phyloP scores from a whole-genome alignment of 2,797 vertebrate genomes.

The Poecile montanus region DNA sequence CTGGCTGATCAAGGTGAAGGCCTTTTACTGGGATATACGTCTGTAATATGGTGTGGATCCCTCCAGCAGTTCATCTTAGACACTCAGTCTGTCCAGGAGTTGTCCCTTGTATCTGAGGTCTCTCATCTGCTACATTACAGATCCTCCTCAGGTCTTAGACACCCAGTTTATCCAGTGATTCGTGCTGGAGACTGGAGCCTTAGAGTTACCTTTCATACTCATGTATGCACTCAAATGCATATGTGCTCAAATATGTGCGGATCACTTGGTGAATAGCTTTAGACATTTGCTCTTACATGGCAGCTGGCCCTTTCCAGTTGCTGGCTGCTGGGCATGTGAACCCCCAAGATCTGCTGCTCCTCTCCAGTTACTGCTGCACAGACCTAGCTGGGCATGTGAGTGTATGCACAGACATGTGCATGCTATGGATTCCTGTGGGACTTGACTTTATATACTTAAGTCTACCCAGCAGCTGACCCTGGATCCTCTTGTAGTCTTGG shows the following conservation, averaged over 20 bases:
- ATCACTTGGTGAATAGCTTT: not conserved
- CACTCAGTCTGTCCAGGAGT: not conserved
- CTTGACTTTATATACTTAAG: not conserved
- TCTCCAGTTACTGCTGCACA: not conserved
- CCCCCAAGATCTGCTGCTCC: not conserved
- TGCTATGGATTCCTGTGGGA: not conserved
- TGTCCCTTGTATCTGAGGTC: not conserved
- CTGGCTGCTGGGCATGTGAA: not conserved
- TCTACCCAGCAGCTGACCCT: not conserved
- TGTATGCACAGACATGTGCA: accelerated
- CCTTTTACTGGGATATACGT: not conserved
- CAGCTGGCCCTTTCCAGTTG: not conserved
- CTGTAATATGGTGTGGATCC: not conserved
- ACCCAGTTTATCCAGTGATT: not conserved
- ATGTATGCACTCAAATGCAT: not conserved
- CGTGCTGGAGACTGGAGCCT: not conserved
- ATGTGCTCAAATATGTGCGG: not conserved
- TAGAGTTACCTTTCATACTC: not conserved
- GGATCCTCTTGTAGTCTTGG: not conserved
- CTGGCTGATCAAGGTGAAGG: not conserved
- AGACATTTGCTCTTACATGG: not conserved
- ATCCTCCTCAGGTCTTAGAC: not conserved
- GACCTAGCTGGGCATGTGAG: not conserved
- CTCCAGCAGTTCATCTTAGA: not conserved
- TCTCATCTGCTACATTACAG: accelerated